These are phyloP conservation scores for Parascotia fuliginaria DNA, from an alignment of 2,888 invertebrate genomes.

Conservation along the genomic window DNA sequence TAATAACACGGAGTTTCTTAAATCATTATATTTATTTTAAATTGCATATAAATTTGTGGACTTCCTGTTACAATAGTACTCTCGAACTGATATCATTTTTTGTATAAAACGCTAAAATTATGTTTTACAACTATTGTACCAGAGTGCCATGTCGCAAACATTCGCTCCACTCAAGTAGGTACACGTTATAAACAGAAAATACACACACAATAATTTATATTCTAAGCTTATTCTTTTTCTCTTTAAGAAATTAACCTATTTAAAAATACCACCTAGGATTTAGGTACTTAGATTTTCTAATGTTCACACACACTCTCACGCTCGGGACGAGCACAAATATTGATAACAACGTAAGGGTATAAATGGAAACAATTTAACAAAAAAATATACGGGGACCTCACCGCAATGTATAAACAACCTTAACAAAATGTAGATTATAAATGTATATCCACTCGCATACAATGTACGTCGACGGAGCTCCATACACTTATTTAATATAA, in stretches of 20 bases:
- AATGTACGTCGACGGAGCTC: conserved; percentile 8
- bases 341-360: conserved; percentile 62
- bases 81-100: conserved; percentile 76
- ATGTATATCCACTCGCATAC: conserved; percentile 10
- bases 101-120: conserved; percentile 83
- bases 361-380: conserved; percentile 67
- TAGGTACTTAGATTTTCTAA: conserved; percentile 77
- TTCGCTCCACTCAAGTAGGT: conserved; percentile 60
- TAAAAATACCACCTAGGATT: conserved; percentile 74
- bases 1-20: conserved; percentile 69
- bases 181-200: conserved; percentile 79
- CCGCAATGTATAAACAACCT: conserved; percentile 53
- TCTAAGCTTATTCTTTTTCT: conserved; percentile 73
- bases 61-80: conserved; percentile 85
- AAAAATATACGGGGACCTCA: conserved; percentile 51
- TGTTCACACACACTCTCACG: conserved; percentile 71
- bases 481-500: not conserved
- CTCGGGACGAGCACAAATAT: conserved; percentile 54
- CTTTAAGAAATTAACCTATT: conserved; percentile 75
- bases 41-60: conserved; percentile 86
- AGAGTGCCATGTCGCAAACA: conserved; percentile 67
- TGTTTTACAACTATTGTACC: conserved; percentile 78
- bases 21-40: conserved; percentile 84
- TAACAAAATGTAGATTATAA: conserved; percentile 30
- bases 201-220: conserved; percentile 84